Conservation (phyloP, 2,113 vertebrate genomes). For the Puffinus mauretanicus region DNA sequence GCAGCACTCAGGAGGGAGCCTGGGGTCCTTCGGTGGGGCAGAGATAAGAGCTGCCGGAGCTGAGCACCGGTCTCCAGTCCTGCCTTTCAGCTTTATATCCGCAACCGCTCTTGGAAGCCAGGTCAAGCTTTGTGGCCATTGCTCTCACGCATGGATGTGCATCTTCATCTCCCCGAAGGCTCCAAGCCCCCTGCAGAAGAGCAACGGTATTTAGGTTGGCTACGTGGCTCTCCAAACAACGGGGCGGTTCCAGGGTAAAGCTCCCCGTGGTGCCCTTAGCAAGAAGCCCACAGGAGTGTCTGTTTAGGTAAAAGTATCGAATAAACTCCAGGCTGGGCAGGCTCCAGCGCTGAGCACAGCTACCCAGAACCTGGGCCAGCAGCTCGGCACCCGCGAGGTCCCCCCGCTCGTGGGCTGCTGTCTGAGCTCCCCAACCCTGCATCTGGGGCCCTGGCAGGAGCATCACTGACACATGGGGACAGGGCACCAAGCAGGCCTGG, state of each 20-base stretch:
- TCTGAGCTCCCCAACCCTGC: background rate
- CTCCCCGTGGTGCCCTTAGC: background rate
- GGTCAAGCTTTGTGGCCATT: background rate
- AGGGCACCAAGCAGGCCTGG: background rate
- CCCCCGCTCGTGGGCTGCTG: background rate
- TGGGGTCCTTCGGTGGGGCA: background rate
- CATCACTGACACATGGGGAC: rapidly evolving
- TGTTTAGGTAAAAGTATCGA: background rate
- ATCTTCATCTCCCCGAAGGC: background rate
- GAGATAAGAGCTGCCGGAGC: background rate
- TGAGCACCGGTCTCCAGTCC: background rate
- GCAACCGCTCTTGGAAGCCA: background rate
- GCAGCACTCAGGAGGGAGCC: background rate
- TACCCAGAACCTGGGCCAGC: background rate
- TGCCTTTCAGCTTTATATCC: background rate
- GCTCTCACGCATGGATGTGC: rapidly evolving
- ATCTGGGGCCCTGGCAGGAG: background rate
- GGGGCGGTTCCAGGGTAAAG: background rate
- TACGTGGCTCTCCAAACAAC: background rate
- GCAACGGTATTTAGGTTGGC: background rate
- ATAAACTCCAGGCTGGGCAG: background rate
- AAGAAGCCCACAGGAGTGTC: background rate
- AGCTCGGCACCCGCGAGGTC: background rate
- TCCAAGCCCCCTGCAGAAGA: background rate
- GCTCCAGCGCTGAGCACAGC: background rate